Conservation (phyloP, 2,797 vertebrate species). For the Hydrophis major region DNA sequence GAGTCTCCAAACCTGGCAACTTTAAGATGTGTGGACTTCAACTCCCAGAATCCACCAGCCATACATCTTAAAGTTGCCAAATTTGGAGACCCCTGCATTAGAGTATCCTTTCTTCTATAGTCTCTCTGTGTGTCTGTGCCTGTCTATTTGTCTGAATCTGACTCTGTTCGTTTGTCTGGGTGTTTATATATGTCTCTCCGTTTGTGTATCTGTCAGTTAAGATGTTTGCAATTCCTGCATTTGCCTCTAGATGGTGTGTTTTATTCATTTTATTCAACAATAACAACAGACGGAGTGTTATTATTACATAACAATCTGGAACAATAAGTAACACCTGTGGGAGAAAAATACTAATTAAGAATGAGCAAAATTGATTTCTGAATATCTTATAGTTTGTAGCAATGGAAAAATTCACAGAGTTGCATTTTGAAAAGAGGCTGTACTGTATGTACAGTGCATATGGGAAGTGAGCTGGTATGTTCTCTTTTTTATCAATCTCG, state of each 20-base stretch:
- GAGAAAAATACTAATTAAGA: neutral
- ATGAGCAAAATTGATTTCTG: neutral
- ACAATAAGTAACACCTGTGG: neutral
- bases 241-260: slow-evolving; percentile 70
- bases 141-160: neutral
- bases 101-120: neutral
- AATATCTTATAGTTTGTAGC: slow-evolving; percentile 15
- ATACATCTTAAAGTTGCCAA: too few relatives aligned
- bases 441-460: too few relatives aligned
- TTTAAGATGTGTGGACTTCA: too few relatives aligned
- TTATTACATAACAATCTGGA: slow-evolving; percentile 34
- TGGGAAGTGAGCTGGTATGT: neutral
- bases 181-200: too few relatives aligned
- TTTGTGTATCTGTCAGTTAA: too few relatives aligned
- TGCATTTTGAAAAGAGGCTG: neutral
- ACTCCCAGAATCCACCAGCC: too few relatives aligned
- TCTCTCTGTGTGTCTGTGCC: neutral
- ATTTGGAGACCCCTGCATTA: neutral
- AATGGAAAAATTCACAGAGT: neutral
- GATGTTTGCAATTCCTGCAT: slow-evolving; percentile 32
- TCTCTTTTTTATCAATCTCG: neutral
- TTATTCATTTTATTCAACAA: slow-evolving; percentile 44
- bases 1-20: too few relatives aligned
- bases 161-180: too few relatives aligned
- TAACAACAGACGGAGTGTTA: neutral